These are phyloP conservation scores for Lethenteron reissneri DNA, from an alignment of 2,113 vertebrate species.

Conservation along the genomic window DNA sequence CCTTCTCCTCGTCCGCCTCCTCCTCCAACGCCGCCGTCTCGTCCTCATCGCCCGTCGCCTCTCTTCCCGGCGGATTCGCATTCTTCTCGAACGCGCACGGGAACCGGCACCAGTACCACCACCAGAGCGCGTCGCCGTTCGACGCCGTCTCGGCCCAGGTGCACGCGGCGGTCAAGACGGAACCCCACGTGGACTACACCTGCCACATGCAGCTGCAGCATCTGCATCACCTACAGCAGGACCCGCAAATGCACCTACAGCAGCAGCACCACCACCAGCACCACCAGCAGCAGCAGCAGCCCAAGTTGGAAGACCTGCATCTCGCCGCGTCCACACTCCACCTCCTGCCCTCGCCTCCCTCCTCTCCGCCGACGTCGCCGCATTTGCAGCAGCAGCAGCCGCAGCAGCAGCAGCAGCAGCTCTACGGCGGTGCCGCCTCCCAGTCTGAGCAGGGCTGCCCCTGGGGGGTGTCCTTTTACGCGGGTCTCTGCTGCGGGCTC, in stretches of 20 bases:
- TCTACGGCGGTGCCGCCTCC: neutral
- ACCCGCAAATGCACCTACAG: constrained; percentile 2
- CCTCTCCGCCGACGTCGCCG: constrained; percentile 1
- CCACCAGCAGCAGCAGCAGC: neutral
- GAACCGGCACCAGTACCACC: too few relatives aligned
- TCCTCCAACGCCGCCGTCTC: neutral
- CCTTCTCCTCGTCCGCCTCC: neutral
- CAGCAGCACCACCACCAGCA: neutral
- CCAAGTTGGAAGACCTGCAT: constrained; percentile 1
- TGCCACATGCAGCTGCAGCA: neutral
- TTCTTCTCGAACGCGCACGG: too few relatives aligned
- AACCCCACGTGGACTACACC: too few relatives aligned
- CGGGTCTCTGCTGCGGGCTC: neutral
- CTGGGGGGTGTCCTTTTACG: neutral
- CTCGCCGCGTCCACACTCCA: neutral
- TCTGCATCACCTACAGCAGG: neutral
- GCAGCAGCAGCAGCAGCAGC: neutral
- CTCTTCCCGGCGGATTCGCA: neutral
- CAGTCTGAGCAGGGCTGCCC: neutral
- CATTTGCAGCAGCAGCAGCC: too few relatives aligned
- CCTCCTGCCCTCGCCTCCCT: neutral
- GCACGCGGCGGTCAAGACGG: too few relatives aligned
- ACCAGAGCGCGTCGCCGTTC: too few relatives aligned
- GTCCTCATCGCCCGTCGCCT: neutral
- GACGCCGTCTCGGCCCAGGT: too few relatives aligned